Percentiles rank a stretch among this genome's conserved stretches.
phyloP scores from a whole-genome alignment of 2,113 vertebrate genomes.

The Corydoras maculifer region DNA sequence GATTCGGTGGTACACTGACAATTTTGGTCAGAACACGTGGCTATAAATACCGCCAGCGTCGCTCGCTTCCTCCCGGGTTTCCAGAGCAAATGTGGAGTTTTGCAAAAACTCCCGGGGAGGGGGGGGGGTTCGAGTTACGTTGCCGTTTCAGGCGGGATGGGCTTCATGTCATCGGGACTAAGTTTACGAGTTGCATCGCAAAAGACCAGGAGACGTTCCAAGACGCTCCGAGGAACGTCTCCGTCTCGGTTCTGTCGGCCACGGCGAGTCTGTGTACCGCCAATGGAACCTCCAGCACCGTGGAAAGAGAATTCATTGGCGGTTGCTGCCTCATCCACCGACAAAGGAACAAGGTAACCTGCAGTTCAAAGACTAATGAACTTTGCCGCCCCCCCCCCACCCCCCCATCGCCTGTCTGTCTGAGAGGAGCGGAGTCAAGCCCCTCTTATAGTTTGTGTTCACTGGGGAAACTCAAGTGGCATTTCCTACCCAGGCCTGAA shows the following conservation, averaged over 20 bases:
- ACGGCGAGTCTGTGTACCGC: slow-evolving; percentile 55
- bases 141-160: slow-evolving; percentile 4
- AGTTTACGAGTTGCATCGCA: too few relatives aligned
- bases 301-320: slow-evolving; percentile 32
- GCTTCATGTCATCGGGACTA: too few relatives aligned
- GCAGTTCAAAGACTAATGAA: slow-evolving; percentile 29
- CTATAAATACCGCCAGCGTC: slow-evolving; percentile 71
- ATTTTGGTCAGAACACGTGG: slow-evolving; percentile 70
- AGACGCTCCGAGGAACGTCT: slow-evolving; percentile 53
- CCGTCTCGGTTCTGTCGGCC: slow-evolving; percentile 58
- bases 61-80: slow-evolving; percentile 47
- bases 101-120: slow-evolving; percentile 32
- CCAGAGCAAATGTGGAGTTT: slow-evolving; percentile 47
- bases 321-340: too few relatives aligned
- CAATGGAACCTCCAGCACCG: slow-evolving; percentile 49
- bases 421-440: slow-evolving; percentile 22
- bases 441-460: slow-evolving; percentile 26
- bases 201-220: slow-evolving; percentile 59
- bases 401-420: slow-evolving; percentile 18
- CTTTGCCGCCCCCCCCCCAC: slow-evolving; percentile 12
- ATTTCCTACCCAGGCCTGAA: slow-evolving; percentile 35
- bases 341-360: slow-evolving; percentile 10
- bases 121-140: background rate
- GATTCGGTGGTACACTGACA: slow-evolving; percentile 74
- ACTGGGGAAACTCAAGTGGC: slow-evolving; percentile 38